Evolutionary conservation across 1,140 invertebrate species (phyloP).

Genomic region (Andrena cerasifolii): DNA sequence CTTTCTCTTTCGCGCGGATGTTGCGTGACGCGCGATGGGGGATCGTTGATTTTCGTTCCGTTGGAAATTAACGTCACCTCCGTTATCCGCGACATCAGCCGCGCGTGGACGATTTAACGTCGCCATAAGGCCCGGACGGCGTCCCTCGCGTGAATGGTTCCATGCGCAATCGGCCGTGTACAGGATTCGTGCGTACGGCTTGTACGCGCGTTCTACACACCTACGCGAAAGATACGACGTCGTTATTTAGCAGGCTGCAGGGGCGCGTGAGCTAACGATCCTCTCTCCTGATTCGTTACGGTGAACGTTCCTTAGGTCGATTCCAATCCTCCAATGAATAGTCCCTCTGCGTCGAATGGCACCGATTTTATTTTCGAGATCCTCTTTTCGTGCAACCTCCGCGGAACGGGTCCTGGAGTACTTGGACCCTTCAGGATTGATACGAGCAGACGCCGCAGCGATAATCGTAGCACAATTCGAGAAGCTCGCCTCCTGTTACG

Average conservation of each 20-base stretch:
- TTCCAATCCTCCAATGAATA: conserved; percentile 9
- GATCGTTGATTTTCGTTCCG: not conserved
- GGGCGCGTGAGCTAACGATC: conserved; percentile 23
- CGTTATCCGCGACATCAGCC: conserved; percentile 35
- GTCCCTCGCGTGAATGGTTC: conserved; percentile 32
- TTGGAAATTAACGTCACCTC: conserved; percentile 10
- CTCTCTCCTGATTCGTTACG: conserved; percentile 11
- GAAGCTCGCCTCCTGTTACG: conserved; percentile 24
- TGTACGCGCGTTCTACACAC: not conserved
- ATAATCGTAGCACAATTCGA: conserved; percentile 32
- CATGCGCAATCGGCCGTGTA: conserved; percentile 37
- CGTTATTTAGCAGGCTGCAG: conserved; percentile 39
- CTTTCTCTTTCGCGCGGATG: conserved; percentile 42
- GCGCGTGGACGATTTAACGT: conserved; percentile 35
- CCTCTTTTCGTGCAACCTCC: no score
- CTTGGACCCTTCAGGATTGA: not conserved
- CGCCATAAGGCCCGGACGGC: conserved; percentile 31
- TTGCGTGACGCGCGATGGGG: not conserved
- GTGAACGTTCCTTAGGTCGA: not conserved
- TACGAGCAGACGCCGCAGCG: not conserved
- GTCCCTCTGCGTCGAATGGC: no score
- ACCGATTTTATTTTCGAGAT: no score
- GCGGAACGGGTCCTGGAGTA: no score
- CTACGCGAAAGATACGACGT: conserved; percentile 34
- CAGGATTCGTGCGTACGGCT: not conserved